These are phyloP conservation scores for Latrodectus geometricus DNA, from an alignment of 1,140 invertebrate species.

Conservation along the genomic window DNA sequence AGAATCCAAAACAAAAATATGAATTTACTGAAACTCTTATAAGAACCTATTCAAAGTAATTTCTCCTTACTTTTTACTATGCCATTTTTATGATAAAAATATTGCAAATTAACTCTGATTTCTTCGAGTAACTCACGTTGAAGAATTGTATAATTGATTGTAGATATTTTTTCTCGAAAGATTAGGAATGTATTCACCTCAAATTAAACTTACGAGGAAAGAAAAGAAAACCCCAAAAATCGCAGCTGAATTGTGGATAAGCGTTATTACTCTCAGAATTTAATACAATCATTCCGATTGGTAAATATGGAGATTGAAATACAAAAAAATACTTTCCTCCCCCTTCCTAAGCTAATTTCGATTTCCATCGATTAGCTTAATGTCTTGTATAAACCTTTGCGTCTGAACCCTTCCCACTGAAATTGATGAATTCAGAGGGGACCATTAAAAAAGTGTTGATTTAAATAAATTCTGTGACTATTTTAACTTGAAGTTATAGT, in stretches of 20 bases:
- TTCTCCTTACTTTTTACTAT: too few relatives aligned
- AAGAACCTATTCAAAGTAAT: too few relatives aligned
- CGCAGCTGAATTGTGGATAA: neutral
- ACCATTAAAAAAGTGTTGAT: neutral
- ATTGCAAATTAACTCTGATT: too few relatives aligned
- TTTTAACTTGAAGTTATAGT: neutral
- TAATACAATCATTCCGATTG: slow-evolving; percentile 45
- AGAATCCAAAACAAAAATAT: too few relatives aligned
- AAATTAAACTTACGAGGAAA: too few relatives aligned
- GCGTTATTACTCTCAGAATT: slow-evolving; percentile 40
- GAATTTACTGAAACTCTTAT: too few relatives aligned
- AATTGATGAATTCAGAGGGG: slow-evolving; percentile 10
- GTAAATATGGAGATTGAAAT: slow-evolving; percentile 11
- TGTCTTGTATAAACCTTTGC: neutral
- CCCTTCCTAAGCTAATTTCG: slow-evolving; percentile 29
- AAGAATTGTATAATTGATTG: too few relatives aligned
- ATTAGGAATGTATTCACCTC: too few relatives aligned
- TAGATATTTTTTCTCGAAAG: too few relatives aligned
- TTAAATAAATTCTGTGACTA: neutral
- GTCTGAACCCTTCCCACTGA: slow-evolving; percentile 13
- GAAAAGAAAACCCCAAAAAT: too few relatives aligned
- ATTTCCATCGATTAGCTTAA: slow-evolving; percentile 39
- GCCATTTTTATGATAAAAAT: too few relatives aligned
- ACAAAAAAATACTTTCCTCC: slow-evolving; percentile 12
- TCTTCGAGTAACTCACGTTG: too few relatives aligned